Evolutionary conservation across 2,888 invertebrate species (phyloP), one percentile per base, ranked within the genome.

Genomic region (Agrochola circellaris): DNA sequence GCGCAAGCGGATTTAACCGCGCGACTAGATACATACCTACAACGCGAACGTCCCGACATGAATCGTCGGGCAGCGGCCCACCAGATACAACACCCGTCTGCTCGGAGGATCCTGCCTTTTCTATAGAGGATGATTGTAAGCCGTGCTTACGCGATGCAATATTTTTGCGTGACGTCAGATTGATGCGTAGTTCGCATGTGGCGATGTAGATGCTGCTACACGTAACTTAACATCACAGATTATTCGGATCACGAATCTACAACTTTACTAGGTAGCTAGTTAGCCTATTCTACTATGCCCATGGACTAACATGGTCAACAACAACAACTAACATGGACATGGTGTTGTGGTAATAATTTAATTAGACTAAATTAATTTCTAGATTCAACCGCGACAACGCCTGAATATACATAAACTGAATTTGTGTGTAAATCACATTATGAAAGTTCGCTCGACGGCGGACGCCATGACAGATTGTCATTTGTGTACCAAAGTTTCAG

Each of bases 391-490:
- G 26, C 20, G n/a, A 61, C 26, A 56, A 51, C 13, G n/a, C 15
- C 38, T 13, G 54, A 54, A 66, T 56, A 72, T n/a, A n/a, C n/a
- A n/a, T 23, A 34, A 67, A 48, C n/a, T 26, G 23, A 67, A 73
- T 81, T 73, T 56, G 56, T 56, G 56, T 26, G 56, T 23, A 62
- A 73, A 79, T 74, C 4, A 48, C 13, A 15, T 61, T 60, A 69
- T 30, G 54, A 61, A 70, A 76, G 60, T 70, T 80, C 34, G 7
- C 4, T 34, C 65, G 38, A 8, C 61, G 61, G 20, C 30, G 38
- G 56, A 54, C 65, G 75, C 62, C 62, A 75, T 64, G 77, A 82
- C 77, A 77, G 80, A 61, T 60, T 42, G 65, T 61, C 60, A 61
- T 70, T 76, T 61, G 65, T 69, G 42, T 68, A 45, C 48, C 15